These are phyloP conservation scores for Argyrosomus regius DNA, from an alignment of 2,797 vertebrate genomes.

Conservation along the genomic window DNA sequence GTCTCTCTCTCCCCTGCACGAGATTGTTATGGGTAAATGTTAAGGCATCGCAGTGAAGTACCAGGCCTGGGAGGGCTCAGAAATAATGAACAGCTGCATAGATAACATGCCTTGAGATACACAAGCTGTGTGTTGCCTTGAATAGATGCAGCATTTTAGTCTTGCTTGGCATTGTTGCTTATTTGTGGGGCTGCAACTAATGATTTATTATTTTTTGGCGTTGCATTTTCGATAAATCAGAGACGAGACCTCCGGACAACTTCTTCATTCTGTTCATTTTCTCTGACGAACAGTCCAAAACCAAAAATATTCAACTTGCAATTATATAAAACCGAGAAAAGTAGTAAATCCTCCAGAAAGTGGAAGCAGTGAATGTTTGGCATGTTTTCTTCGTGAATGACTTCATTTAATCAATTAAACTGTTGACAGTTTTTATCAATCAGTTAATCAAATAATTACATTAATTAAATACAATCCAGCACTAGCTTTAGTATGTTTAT, in stretches of 20 bases:
- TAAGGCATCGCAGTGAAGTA: constrained; percentile 17
- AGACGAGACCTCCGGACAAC: not conserved
- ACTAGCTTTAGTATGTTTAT: not conserved
- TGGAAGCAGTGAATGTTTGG: not conserved
- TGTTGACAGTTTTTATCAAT: not conserved
- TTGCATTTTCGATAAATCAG: not conserved
- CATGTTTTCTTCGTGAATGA: not conserved
- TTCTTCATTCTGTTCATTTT: not conserved
- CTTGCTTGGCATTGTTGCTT: not conserved
- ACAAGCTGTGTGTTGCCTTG: not conserved
- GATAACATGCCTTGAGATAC: constrained; percentile 5
- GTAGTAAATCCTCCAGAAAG: not conserved
- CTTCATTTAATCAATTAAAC: not conserved
- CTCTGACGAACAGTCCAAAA: not conserved
- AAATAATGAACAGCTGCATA: constrained; percentile 30
- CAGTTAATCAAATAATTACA: not conserved
- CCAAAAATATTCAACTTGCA: not conserved
- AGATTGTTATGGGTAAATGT: not conserved
- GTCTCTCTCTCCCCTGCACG: constrained; percentile 2
- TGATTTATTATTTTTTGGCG: not conserved
- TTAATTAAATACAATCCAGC: not conserved
- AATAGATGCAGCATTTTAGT: not conserved
- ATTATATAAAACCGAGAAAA: not conserved
- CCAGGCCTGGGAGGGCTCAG: constrained; percentile 14
- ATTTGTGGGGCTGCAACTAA: not conserved